Conservation (phyloP, 2,113 vertebrate genomes). For the Calcarius ornatus region DNA sequence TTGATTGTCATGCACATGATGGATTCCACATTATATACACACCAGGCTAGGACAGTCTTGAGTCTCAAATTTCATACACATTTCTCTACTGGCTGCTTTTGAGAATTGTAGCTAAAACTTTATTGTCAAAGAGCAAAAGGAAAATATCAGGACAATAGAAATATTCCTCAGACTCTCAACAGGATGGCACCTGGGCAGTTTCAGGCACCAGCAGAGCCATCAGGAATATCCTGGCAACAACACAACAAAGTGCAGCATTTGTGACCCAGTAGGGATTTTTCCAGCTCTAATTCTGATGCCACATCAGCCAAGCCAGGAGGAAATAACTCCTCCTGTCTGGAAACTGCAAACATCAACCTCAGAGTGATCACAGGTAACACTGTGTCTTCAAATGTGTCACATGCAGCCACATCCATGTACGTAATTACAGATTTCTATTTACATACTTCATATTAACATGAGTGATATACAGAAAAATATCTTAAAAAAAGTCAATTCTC, state of each 20-base stretch:
- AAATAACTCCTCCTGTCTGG: not conserved
- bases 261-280: not conserved
- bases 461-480: not conserved
- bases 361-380: not conserved
- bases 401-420: not conserved
- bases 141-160: not conserved
- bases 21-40: not conserved
- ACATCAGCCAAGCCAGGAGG: not conserved
- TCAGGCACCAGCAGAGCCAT: not conserved
- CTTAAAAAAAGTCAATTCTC: not conserved
- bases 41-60: not conserved
- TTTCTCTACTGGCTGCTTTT: not conserved
- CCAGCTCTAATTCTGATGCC: not conserved
- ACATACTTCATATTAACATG: not conserved
- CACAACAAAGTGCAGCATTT: not conserved
- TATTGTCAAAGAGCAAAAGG: not conserved
- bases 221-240: not conserved
- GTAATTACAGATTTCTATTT: not conserved
- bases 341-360: not conserved
- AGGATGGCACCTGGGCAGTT: not conserved
- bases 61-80: not conserved
- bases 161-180: not conserved
- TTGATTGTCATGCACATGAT: not conserved
- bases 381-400: not conserved
- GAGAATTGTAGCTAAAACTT: not conserved